Percentiles rank a stretch among this genome's conserved stretches.
Evolutionary conservation across 35 echinoderm and acorn worm genomes (phyloP).

Genomic region (Hemicentrotus pulcherrimus): DNA sequence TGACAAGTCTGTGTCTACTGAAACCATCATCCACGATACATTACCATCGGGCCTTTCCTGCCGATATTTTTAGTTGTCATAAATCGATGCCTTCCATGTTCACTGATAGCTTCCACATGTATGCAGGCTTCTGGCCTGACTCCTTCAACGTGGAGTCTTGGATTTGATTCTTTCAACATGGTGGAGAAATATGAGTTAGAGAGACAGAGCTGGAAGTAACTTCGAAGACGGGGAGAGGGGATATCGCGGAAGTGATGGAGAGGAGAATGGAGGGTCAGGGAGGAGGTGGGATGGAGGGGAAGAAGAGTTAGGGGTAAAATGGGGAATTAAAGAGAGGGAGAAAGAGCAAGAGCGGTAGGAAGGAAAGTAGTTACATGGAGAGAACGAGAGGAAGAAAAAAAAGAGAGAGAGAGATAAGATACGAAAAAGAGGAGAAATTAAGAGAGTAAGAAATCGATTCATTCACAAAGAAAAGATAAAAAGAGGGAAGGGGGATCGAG

Average conservation of each 20-base stretch:
- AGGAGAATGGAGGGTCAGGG: background rate
- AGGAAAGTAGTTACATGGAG: background rate
- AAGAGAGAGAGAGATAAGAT: background rate
- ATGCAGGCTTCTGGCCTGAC: background rate
- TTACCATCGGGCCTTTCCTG: background rate
- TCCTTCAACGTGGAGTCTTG: background rate
- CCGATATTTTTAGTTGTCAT: background rate
- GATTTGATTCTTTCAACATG: background rate
- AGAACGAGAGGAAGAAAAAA: background rate
- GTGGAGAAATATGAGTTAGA: background rate
- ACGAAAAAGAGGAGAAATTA: no score
- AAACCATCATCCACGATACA: background rate
- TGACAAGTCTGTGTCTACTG: background rate
- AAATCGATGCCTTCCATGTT: background rate
- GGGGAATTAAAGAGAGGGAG: background rate
- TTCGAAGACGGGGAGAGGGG: background rate
- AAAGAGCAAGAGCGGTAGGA: background rate
- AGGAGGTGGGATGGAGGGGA: background rate
- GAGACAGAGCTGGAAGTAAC: background rate
- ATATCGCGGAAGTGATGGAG: background rate
- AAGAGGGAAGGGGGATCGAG: background rate
- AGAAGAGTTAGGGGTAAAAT: background rate
- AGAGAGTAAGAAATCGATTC: background rate
- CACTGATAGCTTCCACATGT: background rate
- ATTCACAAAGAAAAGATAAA: background rate